A percentile compares a stretch with the other conserved stretches of the same genome.
Evolutionary conservation across 2,113 vertebrate species (phyloP).

Genomic region (Hyaena hyaena): DNA sequence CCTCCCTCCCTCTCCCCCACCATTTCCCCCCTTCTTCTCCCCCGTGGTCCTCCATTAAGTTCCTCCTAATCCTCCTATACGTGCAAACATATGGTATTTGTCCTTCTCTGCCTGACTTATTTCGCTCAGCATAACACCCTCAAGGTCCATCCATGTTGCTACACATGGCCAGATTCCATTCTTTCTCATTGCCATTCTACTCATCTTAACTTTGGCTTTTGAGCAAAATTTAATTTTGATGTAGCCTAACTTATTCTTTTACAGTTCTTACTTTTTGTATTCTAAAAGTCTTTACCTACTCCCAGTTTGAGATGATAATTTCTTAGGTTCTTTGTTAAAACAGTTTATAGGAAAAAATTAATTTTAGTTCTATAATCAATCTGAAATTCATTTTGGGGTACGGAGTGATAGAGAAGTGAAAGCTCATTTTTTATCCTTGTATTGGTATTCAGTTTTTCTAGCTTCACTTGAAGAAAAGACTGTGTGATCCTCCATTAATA

Average conservation of each 20-base stretch:
- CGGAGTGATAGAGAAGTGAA: neutral
- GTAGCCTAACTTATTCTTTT: neutral
- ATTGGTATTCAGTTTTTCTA: neutral
- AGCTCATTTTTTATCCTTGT: neutral
- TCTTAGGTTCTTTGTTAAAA: neutral
- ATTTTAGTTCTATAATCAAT: neutral
- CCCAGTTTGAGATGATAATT: neutral
- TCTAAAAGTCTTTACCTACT: neutral
- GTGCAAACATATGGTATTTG: too few relatives aligned
- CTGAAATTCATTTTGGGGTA: neutral
- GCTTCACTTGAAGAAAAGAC: neutral
- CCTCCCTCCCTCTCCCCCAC: too few relatives aligned
- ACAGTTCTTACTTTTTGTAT: neutral
- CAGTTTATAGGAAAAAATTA: neutral
- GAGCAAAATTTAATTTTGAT: neutral
- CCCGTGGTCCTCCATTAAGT: too few relatives aligned
- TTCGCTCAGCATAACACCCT: too few relatives aligned
- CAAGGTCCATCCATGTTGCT: too few relatives aligned
- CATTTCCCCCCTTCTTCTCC: too few relatives aligned
- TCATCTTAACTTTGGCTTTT: constrained; percentile 15
- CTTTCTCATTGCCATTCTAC: too few relatives aligned
- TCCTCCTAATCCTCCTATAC: too few relatives aligned
- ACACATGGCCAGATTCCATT: too few relatives aligned
- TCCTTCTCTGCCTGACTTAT: too few relatives aligned
- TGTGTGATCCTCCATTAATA: neutral